Evolutionary conservation across 2,888 invertebrate genomes (phyloP), one percentile per base, ranked within the genome.

Genomic region (Leptinotarsa juncta): DNA sequence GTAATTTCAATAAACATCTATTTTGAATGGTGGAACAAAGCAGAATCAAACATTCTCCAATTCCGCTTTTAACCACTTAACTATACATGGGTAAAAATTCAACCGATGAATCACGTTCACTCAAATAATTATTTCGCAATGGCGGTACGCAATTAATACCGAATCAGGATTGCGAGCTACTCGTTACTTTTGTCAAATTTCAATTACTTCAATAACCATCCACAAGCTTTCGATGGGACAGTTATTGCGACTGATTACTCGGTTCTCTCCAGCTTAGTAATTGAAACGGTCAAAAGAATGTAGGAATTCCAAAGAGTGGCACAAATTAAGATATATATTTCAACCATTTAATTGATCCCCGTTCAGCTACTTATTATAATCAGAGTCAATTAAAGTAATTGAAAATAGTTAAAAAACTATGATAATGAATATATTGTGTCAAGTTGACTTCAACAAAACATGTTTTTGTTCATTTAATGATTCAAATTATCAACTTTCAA

Each of bases 181-280:
- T 73, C 67, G 75, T 78, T 78, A 60, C 74, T 78, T 77, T 73
- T 73, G 71, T 71, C 74, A 72, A 74, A 76, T 79, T 78, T 77
- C 77, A 78, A 77, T 77, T 76, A 72, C 75, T 50, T 70, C 69
- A 67, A 51, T 67, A 67, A 65, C 70, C 70, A 71, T 70, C 67
- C 66, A 77, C 75, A 73, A 73, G 71, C 75, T 74, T 72, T 76
- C 78, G 77, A 80, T 79, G 78, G 76, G 81, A 82, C 81, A 70
- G 77, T 82, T 82, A 82, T 82, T 79, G 78, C 81, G 71, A 78
- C 76, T 77, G 78, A 81, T 81, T 80, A 76, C 79, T 74, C 74
- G 75, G 75, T 76, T 78, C 74, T 74, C 67, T 72, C 67, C 68
- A 67, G 65, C 72, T 53, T 67, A 70, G 67, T 53, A 69, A 53